phyloP scores from a whole-genome alignment of 2,797 vertebrate species.

The Chromis chromis region DNA sequence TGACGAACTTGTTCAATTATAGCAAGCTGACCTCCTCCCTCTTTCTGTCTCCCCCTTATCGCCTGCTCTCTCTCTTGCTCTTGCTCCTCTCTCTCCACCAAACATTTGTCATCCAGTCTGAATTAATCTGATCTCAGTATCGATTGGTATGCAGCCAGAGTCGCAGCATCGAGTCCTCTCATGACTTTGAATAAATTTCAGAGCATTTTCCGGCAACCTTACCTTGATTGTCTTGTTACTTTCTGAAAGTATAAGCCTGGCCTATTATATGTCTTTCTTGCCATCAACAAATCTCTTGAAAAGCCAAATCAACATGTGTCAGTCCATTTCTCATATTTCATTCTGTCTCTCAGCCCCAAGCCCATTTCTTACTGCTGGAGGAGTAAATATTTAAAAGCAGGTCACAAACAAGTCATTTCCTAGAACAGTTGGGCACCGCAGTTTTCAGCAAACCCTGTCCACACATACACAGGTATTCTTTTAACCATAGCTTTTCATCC shows the following conservation, averaged over 20 bases:
- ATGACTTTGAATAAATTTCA: constrained; percentile 8
- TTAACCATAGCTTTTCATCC: too few species aligned
- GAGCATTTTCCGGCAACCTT: not conserved
- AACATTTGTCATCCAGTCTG: constrained; percentile 11
- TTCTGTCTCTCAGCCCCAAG: not conserved
- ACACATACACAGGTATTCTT: too few species aligned
- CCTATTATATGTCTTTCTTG: not conserved
- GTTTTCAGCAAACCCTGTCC: too few species aligned
- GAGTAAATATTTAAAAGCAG: constrained; percentile 2
- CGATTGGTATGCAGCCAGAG: constrained; percentile 12
- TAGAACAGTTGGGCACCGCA: too few species aligned
- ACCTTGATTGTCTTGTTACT: not conserved
- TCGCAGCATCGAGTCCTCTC: constrained; percentile 19
- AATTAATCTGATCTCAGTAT: constrained; percentile 28
- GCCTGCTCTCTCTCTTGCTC: not conserved
- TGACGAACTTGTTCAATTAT: constrained; percentile 53
- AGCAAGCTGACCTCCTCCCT: constrained; percentile 42
- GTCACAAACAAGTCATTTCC: not conserved
- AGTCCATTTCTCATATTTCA: not conserved
- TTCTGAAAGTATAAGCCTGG: not conserved
- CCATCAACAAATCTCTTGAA: constrained; percentile 11
- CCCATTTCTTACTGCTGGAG: not conserved
- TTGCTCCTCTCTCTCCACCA: not conserved
- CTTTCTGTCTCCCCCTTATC: not conserved
- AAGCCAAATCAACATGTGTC: not conserved